Evolutionary conservation across 1,140 invertebrate genomes (phyloP).

Genomic region (Archivesica marissinica): DNA sequence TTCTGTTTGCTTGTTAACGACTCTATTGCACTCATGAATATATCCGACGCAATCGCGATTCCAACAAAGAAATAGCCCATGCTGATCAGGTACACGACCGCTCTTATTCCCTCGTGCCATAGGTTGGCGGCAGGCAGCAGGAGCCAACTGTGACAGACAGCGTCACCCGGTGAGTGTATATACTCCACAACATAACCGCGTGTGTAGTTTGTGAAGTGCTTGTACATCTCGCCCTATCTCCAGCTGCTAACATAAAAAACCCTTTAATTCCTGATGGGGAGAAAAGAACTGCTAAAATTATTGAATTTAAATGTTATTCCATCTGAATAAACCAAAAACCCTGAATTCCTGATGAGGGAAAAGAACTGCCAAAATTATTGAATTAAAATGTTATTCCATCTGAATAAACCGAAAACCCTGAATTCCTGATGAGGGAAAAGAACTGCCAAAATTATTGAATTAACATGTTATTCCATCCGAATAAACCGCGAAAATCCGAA

Average conservation of each 20-base stretch:
- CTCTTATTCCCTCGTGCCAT: constrained; percentile 75
- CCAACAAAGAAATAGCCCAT: constrained; percentile 81
- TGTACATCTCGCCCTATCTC: background rate
- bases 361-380: background rate
- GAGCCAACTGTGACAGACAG: constrained; percentile 76
- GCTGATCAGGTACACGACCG: constrained; percentile 75
- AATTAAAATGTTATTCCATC: background rate
- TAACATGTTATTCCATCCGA: background rate
- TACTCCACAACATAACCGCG: constrained; percentile 75
- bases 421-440: background rate
- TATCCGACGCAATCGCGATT: constrained; percentile 87
- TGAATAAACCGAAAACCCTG: background rate
- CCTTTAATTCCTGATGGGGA: background rate
- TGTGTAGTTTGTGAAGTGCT: constrained; percentile 26
- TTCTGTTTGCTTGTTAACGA: constrained; percentile 79
- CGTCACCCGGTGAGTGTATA: constrained; percentile 39
- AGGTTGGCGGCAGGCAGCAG: constrained; percentile 81
- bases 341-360: background rate
- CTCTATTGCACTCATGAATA: constrained; percentile 88
- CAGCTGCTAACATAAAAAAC: background rate
- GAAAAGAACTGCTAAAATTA: background rate
- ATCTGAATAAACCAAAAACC: background rate
- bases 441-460: background rate
- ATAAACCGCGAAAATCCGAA: background rate
- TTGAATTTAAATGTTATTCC: background rate